Base-by-base conservation (phyloP, 2,888 invertebrate species). In the Chaitophorus viminalis region DNA sequence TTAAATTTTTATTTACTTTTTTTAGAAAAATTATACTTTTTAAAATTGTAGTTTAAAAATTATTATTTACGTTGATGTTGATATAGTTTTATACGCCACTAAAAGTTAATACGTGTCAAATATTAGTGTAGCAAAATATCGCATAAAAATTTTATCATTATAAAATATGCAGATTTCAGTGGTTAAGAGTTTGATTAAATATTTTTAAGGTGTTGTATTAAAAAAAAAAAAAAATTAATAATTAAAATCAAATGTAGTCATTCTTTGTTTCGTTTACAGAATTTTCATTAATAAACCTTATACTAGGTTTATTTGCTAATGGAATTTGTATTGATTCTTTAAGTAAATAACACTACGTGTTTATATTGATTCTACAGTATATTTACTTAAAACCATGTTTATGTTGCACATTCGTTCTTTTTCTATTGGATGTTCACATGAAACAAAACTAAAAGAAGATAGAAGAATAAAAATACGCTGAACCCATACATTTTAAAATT, bases 301-400 rank as follows among this genome's bases (percentile, higher is more conserved):
- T n/a, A 31, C 3, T 52, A 33, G 21, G 52, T 74, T 29, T 82
- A 2, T 83, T 83, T 75, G 21, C 29, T 74, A 82, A 82, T 74
- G n/a, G 54, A 17, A 29, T 60, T 83, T 29, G 33, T 54, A 82
- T 82, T 54, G 82, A 82, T 82, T 54, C 18, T 54, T 79, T 33
- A 31, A 68, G 29, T 39, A 83, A 36, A 75, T 21, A 60, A 60
- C 52, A 18, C 54, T 33, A 81, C 9, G 18, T 11, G 68, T 68
- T 81, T 68, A 21, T 68, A 29, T 68, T 52, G 33, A 33, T 72
- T 54, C 14, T 33, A 39, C 52, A n/a, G 31, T 25, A 3, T 68
- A 31, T 84, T 84, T 46, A 65, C 29, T 65, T 31, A 25, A 46
- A 65, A 65, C 39, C 31, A 4, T 17, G 75, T 84, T 65, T 75